Evolutionary conservation across 2,797 vertebrate genomes (phyloP), one percentile per base, ranked within the genome.

Genomic region (Champsocephalus gunnari): DNA sequence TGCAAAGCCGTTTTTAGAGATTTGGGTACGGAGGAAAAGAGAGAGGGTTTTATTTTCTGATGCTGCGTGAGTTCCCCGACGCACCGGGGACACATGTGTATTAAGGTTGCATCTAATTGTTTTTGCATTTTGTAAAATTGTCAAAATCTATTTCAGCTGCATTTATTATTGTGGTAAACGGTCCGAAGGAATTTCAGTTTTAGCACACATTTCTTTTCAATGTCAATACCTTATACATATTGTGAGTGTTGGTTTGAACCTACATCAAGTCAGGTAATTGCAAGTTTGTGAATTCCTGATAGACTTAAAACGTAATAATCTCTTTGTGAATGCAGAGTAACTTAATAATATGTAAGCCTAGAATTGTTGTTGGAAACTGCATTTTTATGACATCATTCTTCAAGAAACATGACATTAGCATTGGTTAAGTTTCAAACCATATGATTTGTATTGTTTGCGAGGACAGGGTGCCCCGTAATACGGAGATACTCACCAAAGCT

Each of bases 401-500:
- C 24, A 6, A 21, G 19, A 3, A 19, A 47, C 62, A 11, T 65
- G 5, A 49, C 4, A 44, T 34, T 10, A 4, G 12, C n/a, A 28
- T 38, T 3, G 32, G 16, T 3, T 12, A 32, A 3, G 19, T 32
- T 47, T 64, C 16, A 32, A 3, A 60, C 1, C 3, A 54, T 16
- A 45, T 32, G 1, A 48, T 6, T 7, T 6, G 6, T 5, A 64
- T 55, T 64, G 73, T n/a, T 4, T 28, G 28, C 28, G 28, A 28
- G 3, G 28, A n/a, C 12, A 5, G 2, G 43, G 12, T 54, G 21
- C 17, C 3, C 5, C 7, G 47, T 63, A 51, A 43, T 3, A 0
- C 53, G 3, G 19, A 28, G n/a, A 71, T 19, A 82, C 89, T 84
- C 62, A 95, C 95, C 93, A 91, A 60, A 97, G 92, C 67, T 96